phyloP scores from a whole-genome alignment of 2,797 vertebrate species.

The Myotis planiceps region DNA sequence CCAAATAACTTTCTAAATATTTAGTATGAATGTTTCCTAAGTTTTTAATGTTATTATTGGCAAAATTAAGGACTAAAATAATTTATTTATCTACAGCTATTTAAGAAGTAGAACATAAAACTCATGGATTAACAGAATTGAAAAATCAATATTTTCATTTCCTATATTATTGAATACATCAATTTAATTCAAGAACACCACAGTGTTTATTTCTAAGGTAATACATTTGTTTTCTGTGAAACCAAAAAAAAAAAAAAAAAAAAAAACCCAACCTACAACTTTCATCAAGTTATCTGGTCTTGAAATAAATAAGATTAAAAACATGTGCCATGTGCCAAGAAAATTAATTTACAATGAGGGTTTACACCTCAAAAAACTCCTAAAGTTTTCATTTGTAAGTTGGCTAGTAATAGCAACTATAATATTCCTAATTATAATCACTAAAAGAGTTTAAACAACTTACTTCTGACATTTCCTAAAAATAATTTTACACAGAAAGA shows the following conservation, averaged over 20 bases:
- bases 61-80: neutral
- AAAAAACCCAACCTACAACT: neutral
- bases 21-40: neutral
- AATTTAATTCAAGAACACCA: neutral
- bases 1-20: neutral
- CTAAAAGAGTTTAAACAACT: neutral
- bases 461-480: conserved; percentile 24
- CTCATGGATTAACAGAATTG: neutral
- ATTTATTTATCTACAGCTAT: neutral
- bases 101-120: conserved; percentile 19
- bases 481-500: neutral
- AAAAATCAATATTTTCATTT: conserved; percentile 11
- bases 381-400: neutral
- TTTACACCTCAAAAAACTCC: neutral
- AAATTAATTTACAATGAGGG: neutral
- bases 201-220: neutral
- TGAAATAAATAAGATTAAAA: neutral
- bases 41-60: neutral
- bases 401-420: neutral
- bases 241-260: neutral
- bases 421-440: neutral
- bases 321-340: neutral
- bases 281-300: neutral
- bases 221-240: neutral
- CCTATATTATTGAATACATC: neutral